These are phyloP conservation scores for Chymomyza fuscimana DNA, from an alignment of 2,888 invertebrate species.

Conservation along the genomic window DNA sequence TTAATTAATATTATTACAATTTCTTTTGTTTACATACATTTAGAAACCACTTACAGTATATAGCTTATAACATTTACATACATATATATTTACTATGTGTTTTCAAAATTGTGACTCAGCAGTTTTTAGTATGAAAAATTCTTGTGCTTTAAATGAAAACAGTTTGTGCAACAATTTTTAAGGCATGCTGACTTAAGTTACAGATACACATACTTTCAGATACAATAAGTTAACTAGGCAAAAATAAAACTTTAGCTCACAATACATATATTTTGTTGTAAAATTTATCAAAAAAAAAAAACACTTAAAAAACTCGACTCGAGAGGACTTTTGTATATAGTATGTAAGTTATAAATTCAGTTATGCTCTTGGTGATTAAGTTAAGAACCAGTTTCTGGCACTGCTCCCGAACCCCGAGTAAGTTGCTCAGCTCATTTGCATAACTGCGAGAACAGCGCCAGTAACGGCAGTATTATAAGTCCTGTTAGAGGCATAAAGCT, in stretches of 20 bases:
- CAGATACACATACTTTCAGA: not conserved
- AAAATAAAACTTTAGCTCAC: slow-evolving; percentile 1
- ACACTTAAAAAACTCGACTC: not conserved
- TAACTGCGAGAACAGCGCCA: slow-evolving; percentile 46
- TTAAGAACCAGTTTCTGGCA: slow-evolving; percentile 25
- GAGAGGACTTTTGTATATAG: not conserved
- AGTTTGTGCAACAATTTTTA: slow-evolving; percentile 1
- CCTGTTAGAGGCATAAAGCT: slow-evolving; percentile 60
- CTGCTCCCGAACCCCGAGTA: not conserved
- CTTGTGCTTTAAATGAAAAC: not conserved
- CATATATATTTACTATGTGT: slow-evolving; percentile 18
- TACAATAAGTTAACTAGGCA: slow-evolving; percentile 26
- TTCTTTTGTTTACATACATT: not conserved
- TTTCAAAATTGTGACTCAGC: slow-evolving; percentile 24
- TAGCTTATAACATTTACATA: slow-evolving; percentile 49
- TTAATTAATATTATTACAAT: not conserved
- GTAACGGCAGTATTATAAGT: slow-evolving; percentile 61
- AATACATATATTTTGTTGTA: not conserved
- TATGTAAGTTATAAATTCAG: slow-evolving; percentile 14
- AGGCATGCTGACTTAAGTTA: slow-evolving; percentile 41
- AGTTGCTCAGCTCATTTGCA: slow-evolving; percentile 54
- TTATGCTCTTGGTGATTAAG: slow-evolving; percentile 48
- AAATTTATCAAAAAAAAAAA: slow-evolving; percentile 29
- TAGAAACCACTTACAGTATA: slow-evolving; percentile 44
- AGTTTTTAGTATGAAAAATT: not conserved